A percentile compares a stretch with the other conserved stretches of the same genome.
Evolutionary conservation across 2,888 invertebrate genomes (phyloP).

Genomic region (Dolichopus griseipennis): DNA sequence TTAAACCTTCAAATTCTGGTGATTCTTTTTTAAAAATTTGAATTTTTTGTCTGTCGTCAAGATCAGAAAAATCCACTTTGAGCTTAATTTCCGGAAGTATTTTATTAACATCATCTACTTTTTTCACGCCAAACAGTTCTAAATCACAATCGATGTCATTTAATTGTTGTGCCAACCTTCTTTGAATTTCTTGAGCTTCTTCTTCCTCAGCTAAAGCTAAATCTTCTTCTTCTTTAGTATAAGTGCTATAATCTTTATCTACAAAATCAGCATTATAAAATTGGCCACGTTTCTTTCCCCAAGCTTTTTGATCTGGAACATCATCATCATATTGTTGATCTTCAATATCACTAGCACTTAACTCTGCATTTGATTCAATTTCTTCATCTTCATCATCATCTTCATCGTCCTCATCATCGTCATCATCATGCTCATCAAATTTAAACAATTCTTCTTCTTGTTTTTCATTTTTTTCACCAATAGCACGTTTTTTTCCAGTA

Average conservation of each 20-base stretch:
- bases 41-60: constrained; percentile 66
- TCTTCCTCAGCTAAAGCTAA: constrained; percentile 72
- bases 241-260: constrained; percentile 64
- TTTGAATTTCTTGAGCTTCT: constrained; percentile 73
- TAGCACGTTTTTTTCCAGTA: neutral
- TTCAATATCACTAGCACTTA: constrained; percentile 67
- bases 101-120: constrained; percentile 33
- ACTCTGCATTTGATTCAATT: constrained; percentile 42
- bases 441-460: neutral
- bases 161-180: constrained; percentile 64
- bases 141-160: constrained; percentile 68
- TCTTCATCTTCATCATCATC: constrained; percentile 45
- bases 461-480: too few species aligned
- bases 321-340: constrained; percentile 61
- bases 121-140: constrained; percentile 45
- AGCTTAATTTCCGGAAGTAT: constrained; percentile 42
- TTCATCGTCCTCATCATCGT: constrained; percentile 41
- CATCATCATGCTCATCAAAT: too few species aligned
- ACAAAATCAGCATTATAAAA: constrained; percentile 85
- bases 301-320: constrained; percentile 72
- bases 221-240: constrained; percentile 52
- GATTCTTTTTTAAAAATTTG: constrained; percentile 74
- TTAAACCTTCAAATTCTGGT: constrained; percentile 72
- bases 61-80: constrained; percentile 65
- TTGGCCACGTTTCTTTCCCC: constrained; percentile 72